phyloP scores from a whole-genome alignment of 2,888 invertebrate genomes.

The Podabrus alpinus region DNA sequence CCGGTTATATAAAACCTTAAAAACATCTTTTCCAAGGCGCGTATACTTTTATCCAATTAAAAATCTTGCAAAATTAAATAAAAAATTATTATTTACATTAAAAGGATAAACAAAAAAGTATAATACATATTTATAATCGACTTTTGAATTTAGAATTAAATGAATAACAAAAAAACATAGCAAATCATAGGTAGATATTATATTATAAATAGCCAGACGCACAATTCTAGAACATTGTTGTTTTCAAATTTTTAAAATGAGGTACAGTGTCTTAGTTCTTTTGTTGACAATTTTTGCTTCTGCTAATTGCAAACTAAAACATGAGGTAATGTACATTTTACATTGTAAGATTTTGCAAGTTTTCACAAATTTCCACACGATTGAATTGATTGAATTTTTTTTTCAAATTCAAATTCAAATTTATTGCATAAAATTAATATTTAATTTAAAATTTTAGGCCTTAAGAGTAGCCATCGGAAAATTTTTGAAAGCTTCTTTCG shows the following conservation, averaged over 20 bases:
- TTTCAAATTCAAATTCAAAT: too few relatives aligned
- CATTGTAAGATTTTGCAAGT: too few relatives aligned
- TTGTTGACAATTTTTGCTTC: too few relatives aligned
- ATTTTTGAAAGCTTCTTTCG: neutral
- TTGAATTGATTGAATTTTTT: too few relatives aligned
- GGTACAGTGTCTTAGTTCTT: too few relatives aligned
- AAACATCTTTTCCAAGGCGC: neutral
- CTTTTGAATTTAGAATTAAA: neutral
- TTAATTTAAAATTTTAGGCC: neutral
- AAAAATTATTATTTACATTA: neutral
- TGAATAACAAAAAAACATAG: neutral
- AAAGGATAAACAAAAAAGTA: neutral
- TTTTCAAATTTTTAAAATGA: too few relatives aligned
- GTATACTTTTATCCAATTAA: neutral
- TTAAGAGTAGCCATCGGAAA: neutral
- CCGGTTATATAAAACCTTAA: too few relatives aligned
- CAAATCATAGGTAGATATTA: neutral
- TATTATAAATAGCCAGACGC: neutral
- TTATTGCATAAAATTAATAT: too few relatives aligned
- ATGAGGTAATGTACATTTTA: too few relatives aligned
- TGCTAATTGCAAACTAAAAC: too few relatives aligned
- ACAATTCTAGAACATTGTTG: too few relatives aligned
- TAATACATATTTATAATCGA: neutral
- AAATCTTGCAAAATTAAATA: neutral
- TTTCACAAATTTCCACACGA: too few relatives aligned